These are phyloP conservation scores for Scleropages formosus DNA, from an alignment of 2,797 vertebrate genomes.

Conservation along the genomic window DNA sequence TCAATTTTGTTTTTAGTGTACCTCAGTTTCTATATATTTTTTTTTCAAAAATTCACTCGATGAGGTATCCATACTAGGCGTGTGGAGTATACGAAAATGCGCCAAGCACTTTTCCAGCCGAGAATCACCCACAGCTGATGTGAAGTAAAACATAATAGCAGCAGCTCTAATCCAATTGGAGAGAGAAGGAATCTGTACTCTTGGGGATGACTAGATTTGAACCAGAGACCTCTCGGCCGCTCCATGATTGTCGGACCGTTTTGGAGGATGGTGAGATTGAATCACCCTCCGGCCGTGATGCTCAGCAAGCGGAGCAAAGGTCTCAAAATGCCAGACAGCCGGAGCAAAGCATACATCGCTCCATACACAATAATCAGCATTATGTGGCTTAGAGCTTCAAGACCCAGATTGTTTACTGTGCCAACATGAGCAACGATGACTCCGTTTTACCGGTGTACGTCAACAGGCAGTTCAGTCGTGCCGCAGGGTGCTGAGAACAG, in stretches of 20 bases:
- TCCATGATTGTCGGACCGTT: background rate
- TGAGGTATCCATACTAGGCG: too few species aligned
- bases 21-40: too few species aligned
- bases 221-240: background rate
- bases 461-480: too few species aligned
- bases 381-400: background rate
- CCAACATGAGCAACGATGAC: conserved; percentile 6
- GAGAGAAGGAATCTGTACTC: background rate
- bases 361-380: background rate
- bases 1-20: too few species aligned
- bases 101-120: background rate
- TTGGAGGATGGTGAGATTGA: background rate
- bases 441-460: background rate
- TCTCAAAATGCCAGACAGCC: background rate
- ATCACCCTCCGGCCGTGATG: background rate
- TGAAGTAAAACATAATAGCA: background rate
- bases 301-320: background rate
- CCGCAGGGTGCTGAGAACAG: too few species aligned
- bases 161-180: background rate
- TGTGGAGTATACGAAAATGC: background rate
- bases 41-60: background rate
- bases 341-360: background rate
- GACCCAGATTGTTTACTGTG: background rate
- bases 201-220: background rate
- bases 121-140: background rate